phyloP scores from a whole-genome alignment of 2,888 invertebrate species.

The Geophilus truncorum region DNA sequence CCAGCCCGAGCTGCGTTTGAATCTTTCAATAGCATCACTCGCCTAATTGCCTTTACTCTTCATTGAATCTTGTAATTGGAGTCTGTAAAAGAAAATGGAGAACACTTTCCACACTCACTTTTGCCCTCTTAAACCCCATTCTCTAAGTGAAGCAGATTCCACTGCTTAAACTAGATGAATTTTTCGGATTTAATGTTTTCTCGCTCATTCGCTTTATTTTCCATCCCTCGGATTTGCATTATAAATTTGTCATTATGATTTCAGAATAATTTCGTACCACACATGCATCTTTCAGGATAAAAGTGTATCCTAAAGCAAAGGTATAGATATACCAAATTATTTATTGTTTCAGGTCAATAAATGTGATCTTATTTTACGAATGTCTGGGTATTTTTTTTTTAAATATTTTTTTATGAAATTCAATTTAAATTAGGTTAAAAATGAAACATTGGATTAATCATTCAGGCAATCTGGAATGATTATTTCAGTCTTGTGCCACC shows the following conservation, averaged over 20 bases:
- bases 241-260: background rate
- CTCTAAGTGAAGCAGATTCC: conserved; percentile 22
- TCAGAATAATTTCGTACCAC: background rate
- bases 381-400: no score
- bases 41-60: conserved; percentile 29
- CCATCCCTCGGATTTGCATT: background rate
- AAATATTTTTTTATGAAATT: no score
- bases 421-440: no score
- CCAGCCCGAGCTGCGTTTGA: conserved; percentile 19
- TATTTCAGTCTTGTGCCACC: no score
- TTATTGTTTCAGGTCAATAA: no score
- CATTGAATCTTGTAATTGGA: conserved; percentile 29
- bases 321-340: no score
- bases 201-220: background rate
- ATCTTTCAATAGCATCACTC: conserved; percentile 29
- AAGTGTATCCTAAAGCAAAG: no score
- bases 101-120: conserved; percentile 25
- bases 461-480: no score
- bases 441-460: no score
- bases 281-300: background rate
- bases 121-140: conserved; percentile 16
- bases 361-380: no score
- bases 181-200: background rate
- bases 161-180: background rate
- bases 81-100: conserved; percentile 26